These are phyloP conservation scores for Acanthosepion esculentum DNA, from an alignment of 2,888 invertebrate genomes.

Conservation along the genomic window DNA sequence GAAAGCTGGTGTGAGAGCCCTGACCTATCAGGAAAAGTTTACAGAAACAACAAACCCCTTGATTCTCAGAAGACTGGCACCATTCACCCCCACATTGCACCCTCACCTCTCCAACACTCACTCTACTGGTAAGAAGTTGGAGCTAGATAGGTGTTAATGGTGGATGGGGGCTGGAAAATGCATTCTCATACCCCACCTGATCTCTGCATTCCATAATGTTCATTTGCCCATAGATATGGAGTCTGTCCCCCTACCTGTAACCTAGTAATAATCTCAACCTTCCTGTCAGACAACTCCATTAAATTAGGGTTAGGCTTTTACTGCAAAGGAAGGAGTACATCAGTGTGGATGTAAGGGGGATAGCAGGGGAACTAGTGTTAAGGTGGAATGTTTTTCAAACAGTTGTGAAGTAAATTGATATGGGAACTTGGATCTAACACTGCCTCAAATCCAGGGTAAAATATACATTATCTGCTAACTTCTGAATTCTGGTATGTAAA, in stretches of 20 bases:
- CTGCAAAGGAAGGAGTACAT: neutral
- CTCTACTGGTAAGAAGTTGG: too few relatives aligned
- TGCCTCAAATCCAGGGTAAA: neutral
- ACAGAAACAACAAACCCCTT: too few relatives aligned
- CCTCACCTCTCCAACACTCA: too few relatives aligned
- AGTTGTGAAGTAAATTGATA: neutral
- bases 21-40: too few relatives aligned
- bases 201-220: neutral
- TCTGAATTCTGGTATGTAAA: neutral
- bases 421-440: neutral
- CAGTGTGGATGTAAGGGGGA: neutral
- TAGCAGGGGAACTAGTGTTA: neutral
- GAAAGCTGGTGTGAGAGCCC: too few relatives aligned
- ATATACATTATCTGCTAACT: neutral
- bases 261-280: neutral
- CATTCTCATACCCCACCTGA: neutral
- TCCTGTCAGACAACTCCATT: neutral
- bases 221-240: neutral
- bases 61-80: too few relatives aligned
- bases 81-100: too few relatives aligned
- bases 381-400: neutral
- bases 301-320: neutral
- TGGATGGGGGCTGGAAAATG: neutral
- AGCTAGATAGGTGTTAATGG: too few relatives aligned
- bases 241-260: neutral